Evolutionary conservation across 2,113 vertebrate genomes (phyloP).

Genomic region (Regulus satrapa): DNA sequence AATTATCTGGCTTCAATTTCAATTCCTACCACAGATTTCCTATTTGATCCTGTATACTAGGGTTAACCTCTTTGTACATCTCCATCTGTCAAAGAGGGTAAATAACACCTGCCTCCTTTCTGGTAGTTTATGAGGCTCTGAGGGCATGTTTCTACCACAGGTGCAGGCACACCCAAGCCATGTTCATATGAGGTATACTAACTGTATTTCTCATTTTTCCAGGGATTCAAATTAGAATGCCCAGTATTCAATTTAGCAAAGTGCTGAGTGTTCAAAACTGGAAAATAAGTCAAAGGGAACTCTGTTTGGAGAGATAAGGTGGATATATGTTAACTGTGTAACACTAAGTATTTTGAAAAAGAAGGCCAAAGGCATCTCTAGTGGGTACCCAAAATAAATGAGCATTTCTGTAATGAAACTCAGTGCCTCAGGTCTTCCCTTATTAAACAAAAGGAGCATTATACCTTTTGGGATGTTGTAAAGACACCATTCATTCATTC

Average conservation of each 20-base stretch:
- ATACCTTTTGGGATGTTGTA: background rate
- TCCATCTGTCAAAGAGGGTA: conserved; percentile 3
- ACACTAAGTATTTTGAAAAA: background rate
- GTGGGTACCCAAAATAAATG: background rate
- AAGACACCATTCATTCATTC: background rate
- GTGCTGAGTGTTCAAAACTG: background rate
- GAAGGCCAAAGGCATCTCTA: conserved; percentile 1
- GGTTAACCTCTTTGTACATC: background rate
- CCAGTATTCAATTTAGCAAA: background rate
- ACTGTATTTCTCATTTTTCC: background rate
- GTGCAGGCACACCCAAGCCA: conserved; percentile 33
- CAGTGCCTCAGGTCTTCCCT: background rate
- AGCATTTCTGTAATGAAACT: background rate
- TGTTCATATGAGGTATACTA: background rate
- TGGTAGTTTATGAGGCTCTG: background rate
- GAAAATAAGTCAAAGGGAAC: background rate
- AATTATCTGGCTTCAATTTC: background rate
- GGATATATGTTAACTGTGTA: background rate
- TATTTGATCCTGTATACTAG: background rate
- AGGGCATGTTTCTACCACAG: conserved; percentile 30
- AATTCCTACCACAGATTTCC: conserved; percentile 23
- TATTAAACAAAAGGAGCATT: background rate
- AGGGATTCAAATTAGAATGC: background rate
- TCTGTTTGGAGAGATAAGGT: background rate
- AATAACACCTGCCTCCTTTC: conserved; percentile 37